Conservation (phyloP, 2,888 invertebrate species). For the Cataglyphis livida region DNA sequence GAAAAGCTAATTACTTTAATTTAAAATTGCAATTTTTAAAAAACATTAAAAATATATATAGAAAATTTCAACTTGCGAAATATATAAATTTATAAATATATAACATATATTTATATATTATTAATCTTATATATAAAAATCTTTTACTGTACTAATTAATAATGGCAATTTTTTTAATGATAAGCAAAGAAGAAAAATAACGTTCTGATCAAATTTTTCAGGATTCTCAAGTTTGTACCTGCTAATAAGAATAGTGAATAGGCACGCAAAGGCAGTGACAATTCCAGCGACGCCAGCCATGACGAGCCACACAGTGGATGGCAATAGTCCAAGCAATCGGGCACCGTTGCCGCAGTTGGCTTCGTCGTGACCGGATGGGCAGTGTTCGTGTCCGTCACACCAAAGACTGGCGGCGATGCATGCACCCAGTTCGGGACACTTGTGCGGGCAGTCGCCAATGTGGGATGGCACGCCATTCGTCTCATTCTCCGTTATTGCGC, state of each 20-base stretch:
- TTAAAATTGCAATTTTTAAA: not conserved
- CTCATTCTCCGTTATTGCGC: constrained; percentile 75
- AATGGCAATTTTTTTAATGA: no score
- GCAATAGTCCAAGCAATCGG: constrained; percentile 87
- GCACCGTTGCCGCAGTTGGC: constrained; percentile 87
- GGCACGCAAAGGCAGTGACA: constrained; percentile 86
- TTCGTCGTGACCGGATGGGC: constrained; percentile 89
- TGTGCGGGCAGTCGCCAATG: constrained; percentile 82
- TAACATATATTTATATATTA: no score
- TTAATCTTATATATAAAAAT: no score
- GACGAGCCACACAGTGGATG: constrained; percentile 83
- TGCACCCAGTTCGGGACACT: constrained; percentile 85
- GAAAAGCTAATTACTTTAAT: not conserved
- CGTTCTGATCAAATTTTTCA: not conserved
- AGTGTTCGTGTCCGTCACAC: constrained; percentile 86
- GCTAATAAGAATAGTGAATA: constrained; percentile 84
- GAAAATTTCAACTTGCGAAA: not conserved
- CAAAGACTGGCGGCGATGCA: constrained; percentile 85
- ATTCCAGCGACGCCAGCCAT: constrained; percentile 84
- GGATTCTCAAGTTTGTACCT: constrained; percentile 79
- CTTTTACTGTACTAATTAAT: no score
- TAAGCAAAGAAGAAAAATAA: no score
- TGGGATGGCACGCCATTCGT: constrained; percentile 66
- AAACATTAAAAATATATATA: not conserved
- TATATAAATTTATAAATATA: no score